A percentile compares a stretch with the other conserved stretches of the same genome.
Evolutionary conservation across 1,140 invertebrate species (phyloP).

Genomic region (Aphaenogaster ashmeadi): DNA sequence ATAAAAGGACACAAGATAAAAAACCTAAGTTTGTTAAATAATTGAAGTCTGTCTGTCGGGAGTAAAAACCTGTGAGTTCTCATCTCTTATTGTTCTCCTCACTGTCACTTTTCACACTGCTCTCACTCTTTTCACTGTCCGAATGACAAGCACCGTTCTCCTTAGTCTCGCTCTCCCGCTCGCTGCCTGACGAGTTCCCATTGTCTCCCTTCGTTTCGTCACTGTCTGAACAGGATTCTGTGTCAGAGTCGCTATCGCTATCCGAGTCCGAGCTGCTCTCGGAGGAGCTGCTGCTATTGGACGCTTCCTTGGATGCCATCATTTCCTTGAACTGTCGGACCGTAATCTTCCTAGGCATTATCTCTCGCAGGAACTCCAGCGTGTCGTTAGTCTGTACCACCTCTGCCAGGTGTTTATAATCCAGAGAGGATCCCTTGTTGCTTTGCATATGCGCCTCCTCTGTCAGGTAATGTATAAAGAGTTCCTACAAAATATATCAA

Average conservation of each 20-base stretch:
- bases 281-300: constrained; percentile 72
- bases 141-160: constrained; percentile 80
- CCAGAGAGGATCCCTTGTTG: constrained; percentile 86
- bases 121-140: constrained; percentile 80
- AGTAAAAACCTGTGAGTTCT: not conserved
- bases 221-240: constrained; percentile 82
- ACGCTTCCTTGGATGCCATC: constrained; percentile 88
- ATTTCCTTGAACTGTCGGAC: constrained; percentile 90
- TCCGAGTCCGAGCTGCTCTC: constrained; percentile 85
- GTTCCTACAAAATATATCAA: constrained; percentile 85
- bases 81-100: constrained; percentile 79
- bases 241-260: constrained; percentile 84
- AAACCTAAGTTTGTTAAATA: constrained; percentile 11
- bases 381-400: constrained; percentile 90
- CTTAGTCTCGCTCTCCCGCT: constrained; percentile 78
- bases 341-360: constrained; percentile 91
- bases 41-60: not conserved
- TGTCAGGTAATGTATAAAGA: constrained; percentile 91
- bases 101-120: constrained; percentile 80
- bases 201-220: constrained; percentile 75
- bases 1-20: not conserved
- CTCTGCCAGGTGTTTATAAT: constrained; percentile 91
- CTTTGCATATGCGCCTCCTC: constrained; percentile 88
- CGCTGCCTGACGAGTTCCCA: constrained; percentile 69
- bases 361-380: constrained; percentile 90